phyloP scores from a whole-genome alignment of 2,113 vertebrate species.

The Martes martes region DNA sequence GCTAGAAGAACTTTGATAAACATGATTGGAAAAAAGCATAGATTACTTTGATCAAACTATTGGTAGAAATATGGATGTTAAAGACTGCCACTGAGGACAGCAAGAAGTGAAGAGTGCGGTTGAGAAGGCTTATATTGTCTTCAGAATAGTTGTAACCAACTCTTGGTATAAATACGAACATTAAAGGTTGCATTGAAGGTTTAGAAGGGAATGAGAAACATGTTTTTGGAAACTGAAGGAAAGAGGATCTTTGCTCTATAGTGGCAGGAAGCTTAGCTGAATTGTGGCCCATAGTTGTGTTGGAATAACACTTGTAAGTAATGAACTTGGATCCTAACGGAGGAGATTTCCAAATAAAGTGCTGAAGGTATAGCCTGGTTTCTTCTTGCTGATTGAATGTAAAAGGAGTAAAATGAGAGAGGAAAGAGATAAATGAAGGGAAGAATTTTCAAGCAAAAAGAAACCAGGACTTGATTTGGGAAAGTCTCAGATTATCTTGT shows the following conservation, averaged over 20 bases:
- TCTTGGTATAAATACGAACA: neutral
- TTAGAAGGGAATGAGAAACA: neutral
- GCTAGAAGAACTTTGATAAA: neutral
- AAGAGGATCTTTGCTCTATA: neutral
- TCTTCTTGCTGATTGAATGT: neutral
- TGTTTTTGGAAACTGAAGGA: neutral
- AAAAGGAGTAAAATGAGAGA: neutral
- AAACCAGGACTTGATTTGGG: neutral
- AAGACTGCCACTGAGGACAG: neutral
- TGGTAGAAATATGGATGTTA: neutral
- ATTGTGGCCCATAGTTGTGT: neutral
- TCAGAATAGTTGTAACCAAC: neutral
- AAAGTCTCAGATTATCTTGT: neutral
- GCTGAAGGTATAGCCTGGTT: neutral
- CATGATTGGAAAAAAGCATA: neutral
- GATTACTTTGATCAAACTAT: neutral
- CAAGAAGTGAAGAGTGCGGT: neutral
- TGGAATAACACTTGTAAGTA: neutral
- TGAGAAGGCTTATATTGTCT: neutral
- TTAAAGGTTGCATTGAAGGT: neutral
- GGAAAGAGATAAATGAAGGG: neutral
- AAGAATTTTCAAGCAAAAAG: conserved; percentile 5
- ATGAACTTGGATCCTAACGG: neutral
- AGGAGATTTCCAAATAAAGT: neutral
- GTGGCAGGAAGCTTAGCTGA: neutral